phyloP scores from a whole-genome alignment of 1,140 invertebrate species.

The Brachionus manjavacas region DNA sequence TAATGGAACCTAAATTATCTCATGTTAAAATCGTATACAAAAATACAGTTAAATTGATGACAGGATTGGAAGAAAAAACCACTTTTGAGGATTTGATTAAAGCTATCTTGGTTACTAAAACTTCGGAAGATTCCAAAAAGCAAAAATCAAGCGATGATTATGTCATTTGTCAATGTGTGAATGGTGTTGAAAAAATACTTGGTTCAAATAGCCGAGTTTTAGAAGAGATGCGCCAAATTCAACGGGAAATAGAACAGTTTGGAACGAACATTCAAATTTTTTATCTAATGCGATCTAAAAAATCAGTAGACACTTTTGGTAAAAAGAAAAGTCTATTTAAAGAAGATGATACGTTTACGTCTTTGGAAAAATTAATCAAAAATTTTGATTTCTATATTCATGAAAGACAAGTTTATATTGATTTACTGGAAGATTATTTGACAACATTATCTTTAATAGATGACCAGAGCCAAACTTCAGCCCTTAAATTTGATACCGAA shows the following conservation, averaged over 20 bases:
- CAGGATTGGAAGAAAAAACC: background rate
- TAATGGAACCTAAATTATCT: background rate
- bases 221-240: background rate
- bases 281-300: background rate
- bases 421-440: conserved; percentile 3
- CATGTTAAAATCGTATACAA: conserved; percentile 25
- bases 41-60: conserved; percentile 9
- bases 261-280: background rate
- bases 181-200: background rate
- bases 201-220: background rate
- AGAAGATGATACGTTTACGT: background rate
- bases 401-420: background rate
- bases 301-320: background rate
- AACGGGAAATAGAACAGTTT: background rate
- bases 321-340: background rate
- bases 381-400: conserved; percentile 14
- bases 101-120: background rate
- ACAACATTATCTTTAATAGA: background rate
- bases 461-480: background rate
- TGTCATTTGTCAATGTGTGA: background rate
- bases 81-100: conserved; percentile 12
- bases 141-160: conserved; percentile 7
- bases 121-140: background rate
- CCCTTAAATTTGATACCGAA: background rate
- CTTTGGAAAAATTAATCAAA: background rate